A percentile compares a stretch with the other conserved stretches of the same genome.
These are phyloP conservation scores for Equus przewalskii DNA, from an alignment of 2,113 vertebrate species.

Conservation along the genomic window DNA sequence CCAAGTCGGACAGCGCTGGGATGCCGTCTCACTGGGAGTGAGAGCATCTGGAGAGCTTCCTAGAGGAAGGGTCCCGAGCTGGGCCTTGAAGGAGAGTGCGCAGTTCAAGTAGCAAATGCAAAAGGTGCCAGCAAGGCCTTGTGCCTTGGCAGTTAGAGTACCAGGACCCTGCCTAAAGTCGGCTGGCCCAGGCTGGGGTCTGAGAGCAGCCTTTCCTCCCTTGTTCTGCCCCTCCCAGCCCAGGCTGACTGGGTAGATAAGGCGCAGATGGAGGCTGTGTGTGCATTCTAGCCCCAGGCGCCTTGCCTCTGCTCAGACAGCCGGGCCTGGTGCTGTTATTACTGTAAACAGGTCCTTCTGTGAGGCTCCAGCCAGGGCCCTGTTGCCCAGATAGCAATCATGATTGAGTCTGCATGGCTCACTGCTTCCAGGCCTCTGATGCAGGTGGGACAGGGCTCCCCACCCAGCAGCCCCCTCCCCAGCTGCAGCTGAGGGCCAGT, in stretches of 20 bases:
- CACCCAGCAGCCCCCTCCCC: not conserved
- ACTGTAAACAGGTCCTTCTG: constrained; percentile 89
- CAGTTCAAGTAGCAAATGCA: not conserved
- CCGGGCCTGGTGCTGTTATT: constrained; percentile 81
- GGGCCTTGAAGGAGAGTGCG: not conserved
- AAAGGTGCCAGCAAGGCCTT: not conserved
- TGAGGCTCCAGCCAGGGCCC: constrained; percentile 15
- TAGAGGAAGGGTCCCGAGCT: not conserved
- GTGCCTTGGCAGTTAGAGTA: not conserved
- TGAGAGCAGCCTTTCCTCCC: not conserved
- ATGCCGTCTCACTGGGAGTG: not conserved
- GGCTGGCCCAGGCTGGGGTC: not conserved
- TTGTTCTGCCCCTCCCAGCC: not conserved
- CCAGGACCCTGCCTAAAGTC: rapidly evolving
- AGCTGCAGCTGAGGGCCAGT: constrained; percentile 25
- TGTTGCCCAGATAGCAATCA: constrained; percentile 77
- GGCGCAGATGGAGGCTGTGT: constrained; percentile 84
- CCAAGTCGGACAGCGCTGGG: not conserved
- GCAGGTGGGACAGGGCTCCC: constrained; percentile 24
- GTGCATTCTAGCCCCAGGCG: constrained; percentile 83
- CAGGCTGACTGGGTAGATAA: not conserved
- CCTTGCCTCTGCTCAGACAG: constrained; percentile 48
- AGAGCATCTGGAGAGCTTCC: constrained; percentile 19
- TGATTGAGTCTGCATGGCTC: constrained; percentile 77
- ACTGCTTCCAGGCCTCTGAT: constrained; percentile 8